Percentiles rank a stretch among this genome's conserved stretches.
Evolutionary conservation across 2,113 vertebrate species (phyloP).

Genomic region (Casuarius casuarius): DNA sequence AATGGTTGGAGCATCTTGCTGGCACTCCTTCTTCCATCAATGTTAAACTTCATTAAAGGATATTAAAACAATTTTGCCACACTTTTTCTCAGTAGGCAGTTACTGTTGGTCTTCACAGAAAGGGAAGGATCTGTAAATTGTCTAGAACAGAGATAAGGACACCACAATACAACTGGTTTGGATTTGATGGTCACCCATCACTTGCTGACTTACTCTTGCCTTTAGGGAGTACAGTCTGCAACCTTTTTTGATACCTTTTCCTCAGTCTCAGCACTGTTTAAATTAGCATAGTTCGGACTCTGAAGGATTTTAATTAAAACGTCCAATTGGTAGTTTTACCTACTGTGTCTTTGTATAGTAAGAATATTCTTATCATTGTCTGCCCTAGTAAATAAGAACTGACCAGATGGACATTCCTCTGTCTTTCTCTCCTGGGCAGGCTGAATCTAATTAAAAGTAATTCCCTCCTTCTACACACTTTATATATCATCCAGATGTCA

Average conservation of each 20-base stretch:
- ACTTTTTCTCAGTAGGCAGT: not conserved
- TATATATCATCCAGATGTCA: slow-evolving; percentile 70
- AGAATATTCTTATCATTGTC: slow-evolving; percentile 23
- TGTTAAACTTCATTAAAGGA: not conserved
- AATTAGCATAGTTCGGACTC: not conserved
- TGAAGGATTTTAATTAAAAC: slow-evolving; percentile 29
- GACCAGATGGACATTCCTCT: slow-evolving; percentile 67
- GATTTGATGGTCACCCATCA: not conserved
- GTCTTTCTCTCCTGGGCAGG: slow-evolving; percentile 44
- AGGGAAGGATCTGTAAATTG: not conserved
- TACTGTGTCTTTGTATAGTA: not conserved
- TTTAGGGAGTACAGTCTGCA: not conserved
- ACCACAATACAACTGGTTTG: not conserved
- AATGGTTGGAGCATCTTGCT: not conserved
- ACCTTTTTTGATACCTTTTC: not conserved
- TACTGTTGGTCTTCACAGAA: not conserved
- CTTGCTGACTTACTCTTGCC: not conserved
- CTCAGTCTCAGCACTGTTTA: not conserved
- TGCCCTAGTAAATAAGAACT: slow-evolving; percentile 61
- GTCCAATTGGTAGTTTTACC: slow-evolving; percentile 31
- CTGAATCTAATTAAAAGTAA: slow-evolving; percentile 74
- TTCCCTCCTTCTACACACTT: slow-evolving; percentile 55
- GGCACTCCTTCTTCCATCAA: not conserved
- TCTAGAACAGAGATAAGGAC: not conserved
- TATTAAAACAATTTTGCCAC: not conserved